A percentile compares a stretch with the other conserved stretches of the same genome.
Conservation (phyloP, 2,888 invertebrate genomes). For the Agrochola lychnidis region DNA sequence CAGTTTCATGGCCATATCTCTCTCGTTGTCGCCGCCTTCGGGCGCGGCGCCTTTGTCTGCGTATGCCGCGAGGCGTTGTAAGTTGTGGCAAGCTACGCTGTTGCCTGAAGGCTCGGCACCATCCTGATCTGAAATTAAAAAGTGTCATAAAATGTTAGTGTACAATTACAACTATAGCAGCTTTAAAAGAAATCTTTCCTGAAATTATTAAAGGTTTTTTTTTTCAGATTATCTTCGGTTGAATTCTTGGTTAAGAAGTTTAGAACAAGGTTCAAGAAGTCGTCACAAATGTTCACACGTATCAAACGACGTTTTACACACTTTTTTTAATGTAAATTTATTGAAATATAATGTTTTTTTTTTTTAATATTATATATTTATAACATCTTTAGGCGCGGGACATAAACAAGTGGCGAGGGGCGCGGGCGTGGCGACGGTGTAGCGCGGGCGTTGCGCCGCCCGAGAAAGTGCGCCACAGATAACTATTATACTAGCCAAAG, state of each 20-base stretch:
- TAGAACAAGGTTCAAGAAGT: too few species aligned
- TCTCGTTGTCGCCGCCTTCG: constrained; percentile 81
- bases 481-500: not conserved
- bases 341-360: not conserved
- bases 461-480: not conserved
- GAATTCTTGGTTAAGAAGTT: too few species aligned
- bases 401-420: too few species aligned
- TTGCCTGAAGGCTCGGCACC: constrained; percentile 98
- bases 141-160: not conserved
- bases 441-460: too few species aligned
- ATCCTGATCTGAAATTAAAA: constrained; percentile 94
- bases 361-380: not conserved
- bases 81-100: constrained; percentile 96
- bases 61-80: constrained; percentile 94
- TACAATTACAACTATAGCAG: not conserved
- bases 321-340: not conserved
- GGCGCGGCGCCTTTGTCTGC: constrained; percentile 89
- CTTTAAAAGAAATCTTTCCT: too few species aligned
- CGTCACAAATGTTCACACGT: not conserved
- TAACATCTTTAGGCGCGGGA: not conserved
- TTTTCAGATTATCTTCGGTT: too few species aligned
- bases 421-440: too few species aligned
- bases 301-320: not conserved
- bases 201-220: too few species aligned
- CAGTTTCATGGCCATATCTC: constrained; percentile 91